These are phyloP conservation scores for Botrylloides violaceus DNA, from an alignment of 23 tunicate species.

Conservation along the genomic window DNA sequence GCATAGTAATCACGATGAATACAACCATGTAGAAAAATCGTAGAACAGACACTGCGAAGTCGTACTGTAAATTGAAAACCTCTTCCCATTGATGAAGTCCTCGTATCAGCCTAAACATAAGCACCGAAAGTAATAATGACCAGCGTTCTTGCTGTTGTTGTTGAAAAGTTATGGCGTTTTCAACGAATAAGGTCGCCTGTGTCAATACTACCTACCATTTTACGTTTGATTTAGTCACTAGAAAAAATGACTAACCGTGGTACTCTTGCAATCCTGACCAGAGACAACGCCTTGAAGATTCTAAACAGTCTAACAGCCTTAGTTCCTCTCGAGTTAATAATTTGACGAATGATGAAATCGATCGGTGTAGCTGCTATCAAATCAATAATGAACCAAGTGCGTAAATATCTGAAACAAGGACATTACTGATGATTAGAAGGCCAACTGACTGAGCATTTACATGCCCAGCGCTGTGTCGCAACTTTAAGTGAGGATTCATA, in stretches of 20 bases:
- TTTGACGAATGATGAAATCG: constrained; percentile 34
- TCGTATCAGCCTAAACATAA: constrained; percentile 47
- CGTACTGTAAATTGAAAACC: constrained; percentile 56
- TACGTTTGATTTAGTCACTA: neutral
- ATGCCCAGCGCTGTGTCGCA: no score
- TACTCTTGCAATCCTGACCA: constrained; percentile 58
- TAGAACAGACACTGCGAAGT: constrained; percentile 59
- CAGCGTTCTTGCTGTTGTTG: neutral
- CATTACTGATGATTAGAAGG: no score
- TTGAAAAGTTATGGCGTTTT: no score
- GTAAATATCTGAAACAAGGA: constrained; percentile 57
- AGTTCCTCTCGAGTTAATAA: neutral
- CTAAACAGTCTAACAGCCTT: constrained; percentile 33
- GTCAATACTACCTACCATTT: no score
- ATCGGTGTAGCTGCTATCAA: constrained; percentile 72
- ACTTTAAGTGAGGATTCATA: no score
- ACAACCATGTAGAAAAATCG: constrained; percentile 44
- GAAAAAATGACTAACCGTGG: constrained; percentile 46
- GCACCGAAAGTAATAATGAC: neutral
- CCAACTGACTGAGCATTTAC: no score
- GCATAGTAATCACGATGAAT: constrained; percentile 41
- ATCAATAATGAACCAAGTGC: constrained; percentile 57
- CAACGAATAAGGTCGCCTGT: neutral
- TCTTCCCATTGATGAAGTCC: constrained; percentile 81
- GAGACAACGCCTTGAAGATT: constrained; percentile 38